A percentile compares a stretch with the other conserved stretches of the same genome.
Conservation (phyloP, 1,140 invertebrate species). For the Penaeus indicus region DNA sequence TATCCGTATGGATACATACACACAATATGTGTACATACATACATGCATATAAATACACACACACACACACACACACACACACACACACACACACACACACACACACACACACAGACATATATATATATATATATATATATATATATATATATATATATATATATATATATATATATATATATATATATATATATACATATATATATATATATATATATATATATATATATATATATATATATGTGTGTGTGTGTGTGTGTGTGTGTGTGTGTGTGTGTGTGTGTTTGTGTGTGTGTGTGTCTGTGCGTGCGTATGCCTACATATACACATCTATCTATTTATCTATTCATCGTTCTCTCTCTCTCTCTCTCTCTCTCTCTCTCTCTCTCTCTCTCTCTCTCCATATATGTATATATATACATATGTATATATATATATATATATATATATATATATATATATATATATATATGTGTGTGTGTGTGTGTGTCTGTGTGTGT, state of each 20-base stretch:
- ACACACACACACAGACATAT: background rate
- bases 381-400: no score
- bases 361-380: no score
- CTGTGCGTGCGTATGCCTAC: background rate
- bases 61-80: background rate
- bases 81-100: background rate
- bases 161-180: constrained; percentile 11
- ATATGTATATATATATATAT: background rate
- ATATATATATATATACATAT: constrained; percentile 32
- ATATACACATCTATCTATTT: background rate
- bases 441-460: constrained; percentile 1
- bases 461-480: background rate
- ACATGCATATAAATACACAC: background rate
- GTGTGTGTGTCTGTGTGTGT: background rate
- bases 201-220: constrained; percentile 4
- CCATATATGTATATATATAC: background rate
- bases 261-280: background rate
- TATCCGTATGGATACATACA: no score
- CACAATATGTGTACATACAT: background rate
- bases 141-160: background rate
- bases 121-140: background rate
- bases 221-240: background rate
- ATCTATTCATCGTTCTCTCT: no score
- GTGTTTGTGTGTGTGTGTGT: background rate
- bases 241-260: background rate